Percentiles rank a stretch among this genome's conserved stretches.
phyloP scores from a whole-genome alignment of 2,113 vertebrate genomes.

The Oryzias celebensis region DNA sequence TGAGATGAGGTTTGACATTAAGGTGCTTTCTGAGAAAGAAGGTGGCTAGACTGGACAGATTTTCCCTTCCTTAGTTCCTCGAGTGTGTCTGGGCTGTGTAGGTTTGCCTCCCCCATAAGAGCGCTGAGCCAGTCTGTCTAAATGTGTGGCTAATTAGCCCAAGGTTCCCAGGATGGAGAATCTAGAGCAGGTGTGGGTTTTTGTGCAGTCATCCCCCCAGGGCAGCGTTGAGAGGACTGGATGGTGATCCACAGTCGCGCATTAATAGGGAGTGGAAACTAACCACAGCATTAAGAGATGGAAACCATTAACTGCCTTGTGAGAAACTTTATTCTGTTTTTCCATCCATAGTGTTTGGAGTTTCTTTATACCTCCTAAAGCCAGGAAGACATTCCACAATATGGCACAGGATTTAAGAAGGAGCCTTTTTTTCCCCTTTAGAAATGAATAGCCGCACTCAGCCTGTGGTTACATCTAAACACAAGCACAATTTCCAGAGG shows the following conservation, averaged over 20 bases:
- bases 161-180: constrained; percentile 48
- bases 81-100: constrained; percentile 31
- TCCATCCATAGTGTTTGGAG: constrained; percentile 56
- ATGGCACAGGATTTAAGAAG: constrained; percentile 66
- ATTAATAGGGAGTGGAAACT: constrained; percentile 74
- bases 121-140: constrained; percentile 3
- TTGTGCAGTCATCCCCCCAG: constrained; percentile 39
- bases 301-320: constrained; percentile 74
- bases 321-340: constrained; percentile 70
- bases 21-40: constrained; percentile 37
- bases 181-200: constrained; percentile 68
- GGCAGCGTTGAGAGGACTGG: constrained; percentile 36
- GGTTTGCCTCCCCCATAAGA: constrained; percentile 34
- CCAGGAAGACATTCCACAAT: constrained; percentile 63
- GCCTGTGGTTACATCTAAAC: constrained; percentile 59
- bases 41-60: constrained; percentile 59
- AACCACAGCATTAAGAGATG: constrained; percentile 71
- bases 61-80: constrained; percentile 31
- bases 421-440: constrained; percentile 51
- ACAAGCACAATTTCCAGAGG: constrained; percentile 64
- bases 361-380: constrained; percentile 47
- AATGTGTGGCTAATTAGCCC: constrained; percentile 58
- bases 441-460: constrained; percentile 63
- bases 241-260: constrained; percentile 47
- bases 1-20: constrained; percentile 32